Conservation (phyloP, 1,140 invertebrate species). For the Hyphantria cunea region DNA sequence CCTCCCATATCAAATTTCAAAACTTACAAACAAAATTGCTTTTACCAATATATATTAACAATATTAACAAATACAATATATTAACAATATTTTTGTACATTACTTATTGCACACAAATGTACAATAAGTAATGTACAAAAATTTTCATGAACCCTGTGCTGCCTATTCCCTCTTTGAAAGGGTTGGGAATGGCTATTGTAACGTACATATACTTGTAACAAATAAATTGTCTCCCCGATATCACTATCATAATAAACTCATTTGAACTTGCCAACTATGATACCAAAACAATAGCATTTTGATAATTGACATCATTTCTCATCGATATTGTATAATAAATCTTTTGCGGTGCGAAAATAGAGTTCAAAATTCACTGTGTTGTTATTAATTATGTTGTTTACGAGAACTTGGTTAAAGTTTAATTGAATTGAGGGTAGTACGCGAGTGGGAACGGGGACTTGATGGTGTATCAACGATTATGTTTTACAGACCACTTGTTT, state of each 20-base stretch:
- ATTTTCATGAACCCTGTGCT: too few relatives aligned
- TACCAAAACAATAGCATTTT: conserved; percentile 31
- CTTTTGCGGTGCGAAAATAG: conserved; percentile 8
- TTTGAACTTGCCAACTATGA: conserved; percentile 14
- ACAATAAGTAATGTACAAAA: too few relatives aligned
- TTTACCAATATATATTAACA: too few relatives aligned
- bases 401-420: conserved; percentile 70
- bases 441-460: conserved; percentile 46
- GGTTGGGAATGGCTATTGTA: too few relatives aligned
- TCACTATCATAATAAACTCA: conserved; percentile 24
- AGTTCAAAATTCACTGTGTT: conserved; percentile 34
- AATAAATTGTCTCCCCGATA: conserved; percentile 13
- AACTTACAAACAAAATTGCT: too few relatives aligned
- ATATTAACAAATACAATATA: too few relatives aligned
- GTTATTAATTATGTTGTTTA: conserved; percentile 70
- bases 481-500: conserved; percentile 47
- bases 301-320: conserved; percentile 40
- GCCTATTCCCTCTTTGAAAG: too few relatives aligned
- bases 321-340: conserved; percentile 17
- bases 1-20: too few relatives aligned
- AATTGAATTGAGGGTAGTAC: conserved; percentile 66
- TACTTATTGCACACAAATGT: too few relatives aligned
- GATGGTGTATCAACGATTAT: conserved; percentile 60
- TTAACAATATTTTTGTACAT: too few relatives aligned
- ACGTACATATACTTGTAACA: too few relatives aligned